Evolutionary conservation across 1,140 invertebrate species (phyloP), one percentile per base, ranked within the genome.

Genomic region (Contarinia nasturtii): DNA sequence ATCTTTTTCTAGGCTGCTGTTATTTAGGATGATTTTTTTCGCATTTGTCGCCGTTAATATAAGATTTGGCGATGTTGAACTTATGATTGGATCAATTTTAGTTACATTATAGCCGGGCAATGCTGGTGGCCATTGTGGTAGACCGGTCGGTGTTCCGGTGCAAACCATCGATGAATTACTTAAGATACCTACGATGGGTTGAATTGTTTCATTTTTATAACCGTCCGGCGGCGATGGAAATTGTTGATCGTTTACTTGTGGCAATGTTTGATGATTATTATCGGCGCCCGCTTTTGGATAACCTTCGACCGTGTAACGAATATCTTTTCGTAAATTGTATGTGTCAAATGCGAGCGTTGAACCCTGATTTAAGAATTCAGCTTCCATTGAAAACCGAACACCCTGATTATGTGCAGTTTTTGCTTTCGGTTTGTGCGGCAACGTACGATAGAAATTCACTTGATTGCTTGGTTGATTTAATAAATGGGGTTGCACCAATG

Each of bases 221-320:
- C 71, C 72, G 46, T 75, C 78, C 0, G 79, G 80, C 0, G 79
- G 80, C 4, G 79, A 81, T 8, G 77, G 79, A 53, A 77, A 79
- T 33, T 75, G 71, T 41, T 61, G 58, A 48, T 74, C 71, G 47
- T 69, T 68, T 48, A 72, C 63, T 51, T 68, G 56, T 56, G 67
- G 41, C 17, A 19, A 57, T 53, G 38, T 50, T 57, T 61, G 53
- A n/a, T n/a, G n/a, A n/a, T n/a, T n/a, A n/a, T n/a, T n/a, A 27
- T 27, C 10, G 10, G 3, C 27, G 27, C 27, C 27, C 59, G 69
- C 22, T 64, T 63, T 48, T 0, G 82, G 82, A 61, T 86, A 86
- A 1, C 83, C 82, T 53, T 85, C 82, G 21, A 77, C 74, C 1
- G 82, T 84, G 57, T 84, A 82, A 49, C 82, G 71, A 14, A 83